Evolutionary conservation across 1,140 invertebrate species (phyloP), one percentile per base, ranked within the genome.

Genomic region (Plectrocnemia conspersa): DNA sequence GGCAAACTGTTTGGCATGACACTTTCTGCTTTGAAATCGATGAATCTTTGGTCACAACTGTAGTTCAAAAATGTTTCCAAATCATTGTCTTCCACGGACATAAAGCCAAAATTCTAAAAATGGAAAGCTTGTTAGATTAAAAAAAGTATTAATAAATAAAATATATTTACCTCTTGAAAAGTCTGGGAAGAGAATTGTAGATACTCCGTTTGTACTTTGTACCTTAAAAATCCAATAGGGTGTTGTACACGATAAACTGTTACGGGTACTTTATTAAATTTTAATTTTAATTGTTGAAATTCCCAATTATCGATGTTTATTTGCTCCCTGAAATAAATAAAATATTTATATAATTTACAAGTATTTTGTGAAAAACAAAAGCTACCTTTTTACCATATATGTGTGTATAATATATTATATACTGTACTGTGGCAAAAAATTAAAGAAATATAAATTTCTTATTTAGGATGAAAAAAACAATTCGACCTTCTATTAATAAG

Each of bases 141-240:
- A 7, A 11, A 18, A 6, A 48, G 16, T 32, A 6, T 48, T 29
- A 44, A 19, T 22, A 44, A 24, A 13, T 6, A 44, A 18, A 44
- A n/a, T 19, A 44, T n/a, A 3, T 7, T 27, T 47, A 47, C 16
- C 16, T 27, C 13, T 27, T 47, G 22, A 11, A 27, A 47, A 22
- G 22, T 47, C 45, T 6, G n/a, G 13, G 16, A 18, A 27, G 4
- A 3, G 11, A n/a, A 27, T 10, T 47, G 9, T 25, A 50, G 19
- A 22, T 22, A 36, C n/a, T 36, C 35, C 4, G 42, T 15, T 18
- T 49, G 32, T 13, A 55, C 22, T 24, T 19, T 13, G 9, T 48
- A 55, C 27, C 45, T 48, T 16, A 55, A 23, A 35, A 24, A 55
- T 1, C 44, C 45, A 23, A 41, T 38, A n/a, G 54, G 54, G 19